phyloP scores from a whole-genome alignment of 2,797 vertebrate genomes.

The Esox lucius region DNA sequence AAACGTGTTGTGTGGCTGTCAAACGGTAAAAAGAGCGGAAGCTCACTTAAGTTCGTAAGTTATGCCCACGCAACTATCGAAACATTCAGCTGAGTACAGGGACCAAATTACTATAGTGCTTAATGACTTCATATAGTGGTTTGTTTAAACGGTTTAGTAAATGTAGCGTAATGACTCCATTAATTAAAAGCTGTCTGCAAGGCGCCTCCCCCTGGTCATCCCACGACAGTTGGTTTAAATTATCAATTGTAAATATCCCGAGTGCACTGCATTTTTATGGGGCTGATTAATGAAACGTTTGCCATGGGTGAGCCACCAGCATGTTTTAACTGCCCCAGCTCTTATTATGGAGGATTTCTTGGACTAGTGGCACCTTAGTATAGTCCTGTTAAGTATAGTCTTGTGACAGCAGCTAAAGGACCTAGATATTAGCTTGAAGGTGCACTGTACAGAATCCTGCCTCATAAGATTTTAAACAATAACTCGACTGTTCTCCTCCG shows the following conservation, averaged over 20 bases:
- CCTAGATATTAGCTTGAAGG: no score
- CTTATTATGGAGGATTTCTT: no score
- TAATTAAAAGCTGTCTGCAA: conserved; percentile 17
- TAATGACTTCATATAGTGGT: neutral
- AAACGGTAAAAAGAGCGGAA: conserved; percentile 21
- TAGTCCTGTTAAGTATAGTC: no score
- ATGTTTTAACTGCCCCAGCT: neutral
- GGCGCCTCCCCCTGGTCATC: conserved; percentile 66
- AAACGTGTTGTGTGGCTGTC: conserved; percentile 12
- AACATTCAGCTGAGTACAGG: neutral
- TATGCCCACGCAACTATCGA: neutral
- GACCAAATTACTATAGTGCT: neutral
- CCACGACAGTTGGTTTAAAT: conserved; percentile 37
- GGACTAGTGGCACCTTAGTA: no score
- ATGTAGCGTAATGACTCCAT: conserved; percentile 1
- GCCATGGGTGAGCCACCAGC: neutral
- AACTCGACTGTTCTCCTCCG: no score
- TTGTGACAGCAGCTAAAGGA: no score
- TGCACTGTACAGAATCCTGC: neutral
- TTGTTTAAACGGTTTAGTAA: neutral
- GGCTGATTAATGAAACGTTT: no score
- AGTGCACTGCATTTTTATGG: conserved; percentile 46
- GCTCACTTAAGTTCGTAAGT: conserved; percentile 20
- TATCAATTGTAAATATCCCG: neutral
- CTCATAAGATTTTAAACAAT: no score